phyloP scores from a whole-genome alignment of 1,140 invertebrate species.

The Spodoptera litura region DNA sequence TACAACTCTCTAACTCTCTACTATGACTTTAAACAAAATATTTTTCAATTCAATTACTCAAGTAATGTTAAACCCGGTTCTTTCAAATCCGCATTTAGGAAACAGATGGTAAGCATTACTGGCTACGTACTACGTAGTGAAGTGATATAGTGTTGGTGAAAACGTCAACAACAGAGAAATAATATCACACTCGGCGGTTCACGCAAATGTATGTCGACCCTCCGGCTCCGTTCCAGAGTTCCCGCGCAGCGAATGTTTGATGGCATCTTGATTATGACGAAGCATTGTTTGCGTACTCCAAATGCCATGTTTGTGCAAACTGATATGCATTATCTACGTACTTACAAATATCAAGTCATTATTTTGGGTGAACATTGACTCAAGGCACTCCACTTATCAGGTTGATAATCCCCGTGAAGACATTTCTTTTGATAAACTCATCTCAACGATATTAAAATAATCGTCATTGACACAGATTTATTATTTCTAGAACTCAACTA shows the following conservation, averaged over 20 bases:
- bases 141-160: not conserved
- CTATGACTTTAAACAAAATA: not conserved
- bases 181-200: not conserved
- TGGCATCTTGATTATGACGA: constrained; percentile 72
- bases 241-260: constrained; percentile 51
- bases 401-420: constrained; percentile 68
- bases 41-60: too few species aligned
- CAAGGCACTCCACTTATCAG: constrained; percentile 74
- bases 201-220: constrained; percentile 27
- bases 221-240: not conserved
- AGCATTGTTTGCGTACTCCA: constrained; percentile 79
- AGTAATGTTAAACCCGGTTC: not conserved
- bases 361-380: constrained; percentile 78
- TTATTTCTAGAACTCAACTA: constrained; percentile 49
- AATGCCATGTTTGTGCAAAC: constrained; percentile 76
- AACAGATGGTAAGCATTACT: constrained; percentile 2
- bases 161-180: constrained; percentile 23
- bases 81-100: not conserved
- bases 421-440: constrained; percentile 62
- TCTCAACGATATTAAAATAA: constrained; percentile 51
- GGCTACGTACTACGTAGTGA: too few species aligned
- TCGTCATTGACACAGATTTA: constrained; percentile 62
- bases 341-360: constrained; percentile 75
- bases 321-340: constrained; percentile 71
- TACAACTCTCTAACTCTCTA: not conserved